These are phyloP conservation scores for Mirounga angustirostris DNA, from an alignment of 2,113 vertebrate species.

Conservation along the genomic window DNA sequence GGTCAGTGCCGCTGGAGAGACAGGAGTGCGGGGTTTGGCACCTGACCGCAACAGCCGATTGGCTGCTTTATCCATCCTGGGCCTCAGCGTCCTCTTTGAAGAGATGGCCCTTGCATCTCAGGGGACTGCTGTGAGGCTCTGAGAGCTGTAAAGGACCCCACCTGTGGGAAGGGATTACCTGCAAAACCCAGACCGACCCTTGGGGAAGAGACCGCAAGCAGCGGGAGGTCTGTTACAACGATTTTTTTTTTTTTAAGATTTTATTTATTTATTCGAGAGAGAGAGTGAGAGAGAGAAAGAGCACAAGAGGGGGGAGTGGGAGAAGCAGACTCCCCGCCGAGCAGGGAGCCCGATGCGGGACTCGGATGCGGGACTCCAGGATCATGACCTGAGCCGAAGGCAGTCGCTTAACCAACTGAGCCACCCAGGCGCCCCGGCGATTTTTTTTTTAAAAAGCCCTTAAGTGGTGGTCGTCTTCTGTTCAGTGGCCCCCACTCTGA, in stretches of 20 bases:
- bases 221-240: not conserved
- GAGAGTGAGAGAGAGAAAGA: too few species aligned
- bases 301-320: too few species aligned
- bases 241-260: not conserved
- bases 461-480: not conserved
- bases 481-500: too few species aligned
- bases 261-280: too few species aligned
- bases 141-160: not conserved
- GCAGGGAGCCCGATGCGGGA: too few species aligned
- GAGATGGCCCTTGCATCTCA: not conserved
- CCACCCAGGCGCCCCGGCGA: too few species aligned
- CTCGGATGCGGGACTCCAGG: too few species aligned
- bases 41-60: not conserved
- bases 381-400: too few species aligned
- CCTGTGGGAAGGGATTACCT: not conserved
- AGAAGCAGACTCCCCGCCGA: too few species aligned
- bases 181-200: not conserved
- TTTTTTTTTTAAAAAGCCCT: not conserved
- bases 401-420: too few species aligned
- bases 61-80: not conserved
- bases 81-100: not conserved
- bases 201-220: not conserved
- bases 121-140: not conserved
- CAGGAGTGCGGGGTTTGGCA: not conserved
- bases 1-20: not conserved